These are phyloP conservation scores for Bolborhynchus lineola DNA, from an alignment of 2,113 vertebrate genomes.

Conservation along the genomic window DNA sequence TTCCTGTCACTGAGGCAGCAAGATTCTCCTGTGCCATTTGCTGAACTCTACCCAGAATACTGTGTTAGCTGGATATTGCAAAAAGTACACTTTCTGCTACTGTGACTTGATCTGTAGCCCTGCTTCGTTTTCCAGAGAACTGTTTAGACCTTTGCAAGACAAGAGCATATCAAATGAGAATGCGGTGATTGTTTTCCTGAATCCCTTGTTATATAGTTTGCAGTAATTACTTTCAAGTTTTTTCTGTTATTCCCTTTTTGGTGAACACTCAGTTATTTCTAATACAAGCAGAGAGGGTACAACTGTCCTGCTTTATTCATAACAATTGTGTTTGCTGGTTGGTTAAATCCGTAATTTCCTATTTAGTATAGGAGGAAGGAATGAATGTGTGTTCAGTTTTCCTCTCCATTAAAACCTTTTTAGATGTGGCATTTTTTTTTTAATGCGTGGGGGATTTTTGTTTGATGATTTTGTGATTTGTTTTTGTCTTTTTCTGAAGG, in stretches of 20 bases:
- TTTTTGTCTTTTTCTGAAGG: neutral
- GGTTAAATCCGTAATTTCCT: neutral
- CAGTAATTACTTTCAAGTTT: neutral
- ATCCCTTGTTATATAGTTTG: neutral
- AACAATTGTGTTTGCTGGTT: neutral
- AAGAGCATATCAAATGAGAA: neutral
- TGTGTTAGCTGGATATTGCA: accelerated
- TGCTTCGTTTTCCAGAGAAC: neutral
- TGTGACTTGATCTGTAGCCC: neutral
- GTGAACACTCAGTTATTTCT: neutral
- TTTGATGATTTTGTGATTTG: neutral
- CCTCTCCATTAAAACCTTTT: neutral
- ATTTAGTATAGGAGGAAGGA: neutral
- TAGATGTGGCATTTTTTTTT: neutral
- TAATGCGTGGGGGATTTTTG: neutral
- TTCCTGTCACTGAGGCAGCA: neutral
- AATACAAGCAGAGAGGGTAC: neutral
- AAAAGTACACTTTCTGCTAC: neutral
- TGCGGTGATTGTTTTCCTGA: neutral
- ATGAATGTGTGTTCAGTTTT: neutral
- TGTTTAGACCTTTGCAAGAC: neutral
- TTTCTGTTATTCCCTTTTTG: neutral
- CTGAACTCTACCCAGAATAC: neutral
- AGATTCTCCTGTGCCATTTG: neutral
- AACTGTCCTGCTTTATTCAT: neutral